Percentiles rank a stretch among this genome's conserved stretches.
These are phyloP conservation scores for Nebria brevicollis DNA, from an alignment of 2,888 invertebrate genomes.

Conservation along the genomic window DNA sequence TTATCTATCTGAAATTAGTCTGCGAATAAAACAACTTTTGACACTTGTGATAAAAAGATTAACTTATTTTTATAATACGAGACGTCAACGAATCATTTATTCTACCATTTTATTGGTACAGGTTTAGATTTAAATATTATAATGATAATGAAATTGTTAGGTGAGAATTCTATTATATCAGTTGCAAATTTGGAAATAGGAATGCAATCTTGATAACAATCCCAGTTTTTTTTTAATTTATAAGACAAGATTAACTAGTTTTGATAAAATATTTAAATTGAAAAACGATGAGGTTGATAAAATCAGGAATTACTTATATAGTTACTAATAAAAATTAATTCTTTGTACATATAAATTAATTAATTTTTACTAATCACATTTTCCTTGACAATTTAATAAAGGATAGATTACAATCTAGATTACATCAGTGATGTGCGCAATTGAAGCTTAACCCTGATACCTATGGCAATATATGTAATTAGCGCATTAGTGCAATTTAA, in stretches of 20 bases:
- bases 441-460: too few relatives aligned
- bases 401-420: too few relatives aligned
- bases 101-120: not conserved
- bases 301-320: too few relatives aligned
- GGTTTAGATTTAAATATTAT: not conserved
- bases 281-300: too few relatives aligned
- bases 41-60: constrained; percentile 14
- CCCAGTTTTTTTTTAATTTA: not conserved
- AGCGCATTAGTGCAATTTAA: too few relatives aligned
- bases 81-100: not conserved
- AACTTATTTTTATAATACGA: not conserved
- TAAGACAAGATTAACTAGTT: not conserved
- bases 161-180: not conserved
- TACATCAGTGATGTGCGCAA: too few relatives aligned
- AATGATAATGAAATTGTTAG: not conserved
- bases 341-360: too few relatives aligned
- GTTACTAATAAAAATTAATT: too few relatives aligned
- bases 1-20: not conserved
- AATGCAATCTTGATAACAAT: not conserved
- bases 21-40: not conserved
- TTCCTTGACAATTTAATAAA: too few relatives aligned
- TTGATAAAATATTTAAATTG: not conserved
- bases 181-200: not conserved
- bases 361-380: too few relatives aligned
- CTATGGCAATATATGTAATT: too few relatives aligned